phyloP scores from a whole-genome alignment of 2,888 invertebrate species.

The Sthenelais limicola region DNA sequence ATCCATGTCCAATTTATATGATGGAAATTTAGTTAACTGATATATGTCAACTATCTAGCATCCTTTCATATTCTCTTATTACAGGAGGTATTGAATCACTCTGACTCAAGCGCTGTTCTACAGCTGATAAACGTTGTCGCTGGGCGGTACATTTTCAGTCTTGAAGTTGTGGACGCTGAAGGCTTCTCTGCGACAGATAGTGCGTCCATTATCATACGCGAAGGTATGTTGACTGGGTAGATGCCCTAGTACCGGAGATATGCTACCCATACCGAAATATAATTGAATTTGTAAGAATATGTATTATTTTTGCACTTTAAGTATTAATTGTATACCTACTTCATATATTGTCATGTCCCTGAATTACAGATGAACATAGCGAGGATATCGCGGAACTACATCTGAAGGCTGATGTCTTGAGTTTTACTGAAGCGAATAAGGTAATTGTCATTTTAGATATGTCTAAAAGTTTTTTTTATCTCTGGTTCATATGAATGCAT shows the following conservation, averaged over 20 bases:
- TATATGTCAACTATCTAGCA: too few species aligned
- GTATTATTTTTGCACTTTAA: too few species aligned
- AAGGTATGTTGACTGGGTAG: conserved; percentile 72
- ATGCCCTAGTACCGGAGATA: too few species aligned
- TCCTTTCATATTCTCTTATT: conserved; percentile 28
- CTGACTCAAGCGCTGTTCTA: conserved; percentile 84
- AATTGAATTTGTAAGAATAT: too few species aligned
- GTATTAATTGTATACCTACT: too few species aligned
- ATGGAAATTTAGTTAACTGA: too few species aligned
- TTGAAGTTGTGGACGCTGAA: conserved; percentile 92
- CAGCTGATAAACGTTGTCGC: conserved; percentile 88
- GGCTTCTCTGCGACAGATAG: conserved; percentile 87
- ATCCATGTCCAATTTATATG: too few species aligned
- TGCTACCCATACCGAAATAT: too few species aligned
- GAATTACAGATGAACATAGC: conserved; percentile 79
- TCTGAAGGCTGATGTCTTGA: conserved; percentile 82
- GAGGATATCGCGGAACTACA: conserved; percentile 86
- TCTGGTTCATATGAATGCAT: neutral
- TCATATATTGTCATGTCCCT: too few species aligned
- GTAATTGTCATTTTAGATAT: conserved; percentile 59
- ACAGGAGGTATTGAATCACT: conserved; percentile 81
- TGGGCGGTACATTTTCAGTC: conserved; percentile 89
- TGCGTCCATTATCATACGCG: conserved; percentile 86
- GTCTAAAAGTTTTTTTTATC: neutral
- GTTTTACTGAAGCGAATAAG: conserved; percentile 81